Evolutionary conservation across 2,113 vertebrate species (phyloP).

Genomic region (Jaculus jaculus): DNA sequence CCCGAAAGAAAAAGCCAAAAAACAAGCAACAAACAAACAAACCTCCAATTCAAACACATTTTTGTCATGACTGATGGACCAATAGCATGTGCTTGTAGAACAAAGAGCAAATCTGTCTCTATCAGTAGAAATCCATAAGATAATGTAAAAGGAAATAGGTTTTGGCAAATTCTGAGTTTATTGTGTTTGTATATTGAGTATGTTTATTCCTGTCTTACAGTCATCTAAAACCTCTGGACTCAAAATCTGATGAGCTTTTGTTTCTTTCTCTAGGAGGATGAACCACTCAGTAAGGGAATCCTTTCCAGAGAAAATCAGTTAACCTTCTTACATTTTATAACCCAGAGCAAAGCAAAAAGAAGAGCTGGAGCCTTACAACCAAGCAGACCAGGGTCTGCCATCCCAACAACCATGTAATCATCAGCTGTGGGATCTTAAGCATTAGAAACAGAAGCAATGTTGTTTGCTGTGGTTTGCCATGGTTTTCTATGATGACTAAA

Average conservation of each 20-base stretch:
- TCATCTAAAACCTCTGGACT: neutral
- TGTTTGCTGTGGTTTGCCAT: neutral
- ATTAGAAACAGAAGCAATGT: conserved; percentile 36
- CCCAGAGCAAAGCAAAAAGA: neutral
- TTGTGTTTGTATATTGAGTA: neutral
- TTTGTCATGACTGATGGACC: neutral
- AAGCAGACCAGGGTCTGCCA: neutral
- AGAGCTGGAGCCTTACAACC: neutral
- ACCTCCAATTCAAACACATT: neutral
- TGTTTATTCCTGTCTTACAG: neutral
- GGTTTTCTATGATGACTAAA: neutral
- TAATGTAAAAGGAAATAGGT: conserved; percentile 31
- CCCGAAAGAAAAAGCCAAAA: too few species aligned
- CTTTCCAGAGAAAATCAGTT: neutral
- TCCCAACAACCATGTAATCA: too few species aligned
- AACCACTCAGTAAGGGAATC: neutral
- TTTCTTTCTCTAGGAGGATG: conserved; percentile 9
- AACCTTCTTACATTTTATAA: neutral
- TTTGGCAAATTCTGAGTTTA: neutral
- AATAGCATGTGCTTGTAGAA: neutral
- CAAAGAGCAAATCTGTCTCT: neutral
- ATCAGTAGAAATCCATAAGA: neutral
- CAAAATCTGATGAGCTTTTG: neutral
- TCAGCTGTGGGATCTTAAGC: neutral
- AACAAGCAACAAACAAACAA: too few species aligned